phyloP scores from a whole-genome alignment of 1,140 invertebrate species.

The Drosophila sturtevanti region DNA sequence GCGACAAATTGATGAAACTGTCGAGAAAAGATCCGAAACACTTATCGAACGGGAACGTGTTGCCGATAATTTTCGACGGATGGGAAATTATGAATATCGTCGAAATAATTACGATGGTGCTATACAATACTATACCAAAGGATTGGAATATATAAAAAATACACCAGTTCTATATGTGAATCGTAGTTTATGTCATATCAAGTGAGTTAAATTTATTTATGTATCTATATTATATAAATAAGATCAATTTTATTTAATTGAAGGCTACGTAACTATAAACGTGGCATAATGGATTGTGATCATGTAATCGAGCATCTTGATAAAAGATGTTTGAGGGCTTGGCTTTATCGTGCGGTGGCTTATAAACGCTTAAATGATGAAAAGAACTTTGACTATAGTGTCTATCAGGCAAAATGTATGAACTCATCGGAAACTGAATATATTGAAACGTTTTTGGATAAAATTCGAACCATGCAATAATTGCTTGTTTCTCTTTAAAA shows the following conservation, averaged over 20 bases:
- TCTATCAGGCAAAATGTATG: slow-evolving; percentile 27
- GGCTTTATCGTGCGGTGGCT: slow-evolving; percentile 52
- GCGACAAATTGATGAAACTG: slow-evolving; percentile 40
- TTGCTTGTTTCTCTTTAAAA: not conserved
- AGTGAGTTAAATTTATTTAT: slow-evolving; percentile 37
- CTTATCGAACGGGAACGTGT: slow-evolving; percentile 37
- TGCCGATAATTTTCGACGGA: slow-evolving; percentile 50
- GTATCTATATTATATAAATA: no score
- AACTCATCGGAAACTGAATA: slow-evolving; percentile 24
- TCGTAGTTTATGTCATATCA: slow-evolving; percentile 44
- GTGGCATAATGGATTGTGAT: slow-evolving; percentile 48
- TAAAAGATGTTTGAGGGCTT: slow-evolving; percentile 40
- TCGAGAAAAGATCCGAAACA: slow-evolving; percentile 3
- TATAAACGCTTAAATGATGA: slow-evolving; percentile 47
- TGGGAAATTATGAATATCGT: slow-evolving; percentile 51
- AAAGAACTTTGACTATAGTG: slow-evolving; percentile 31
- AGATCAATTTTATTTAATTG: no score
- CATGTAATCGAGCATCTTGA: slow-evolving; percentile 37
- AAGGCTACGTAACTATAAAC: slow-evolving; percentile 51
- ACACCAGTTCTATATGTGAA: slow-evolving; percentile 59
- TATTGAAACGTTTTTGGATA: slow-evolving; percentile 53
- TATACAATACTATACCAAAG: slow-evolving; percentile 34
- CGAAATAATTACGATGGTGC: slow-evolving; percentile 19
- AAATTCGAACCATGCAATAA: slow-evolving; percentile 34
- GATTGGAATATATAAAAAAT: slow-evolving; percentile 40